Percentiles rank a stretch among this genome's conserved stretches.
Conservation (phyloP, 2,797 vertebrate genomes). For the Thripadectes ignobilis region DNA sequence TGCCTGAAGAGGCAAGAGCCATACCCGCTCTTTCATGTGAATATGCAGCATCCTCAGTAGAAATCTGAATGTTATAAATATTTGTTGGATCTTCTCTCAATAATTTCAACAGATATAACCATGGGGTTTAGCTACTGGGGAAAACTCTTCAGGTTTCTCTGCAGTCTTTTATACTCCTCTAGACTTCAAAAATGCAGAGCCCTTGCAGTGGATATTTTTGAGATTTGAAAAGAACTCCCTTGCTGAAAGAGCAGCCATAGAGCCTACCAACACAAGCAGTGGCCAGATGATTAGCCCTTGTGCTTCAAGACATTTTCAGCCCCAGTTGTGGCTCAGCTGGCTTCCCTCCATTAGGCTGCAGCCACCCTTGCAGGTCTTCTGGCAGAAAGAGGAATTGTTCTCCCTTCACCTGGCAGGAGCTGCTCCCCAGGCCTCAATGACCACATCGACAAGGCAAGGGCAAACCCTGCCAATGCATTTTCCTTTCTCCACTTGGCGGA, state of each 20-base stretch:
- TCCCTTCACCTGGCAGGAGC: background rate
- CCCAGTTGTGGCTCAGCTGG: background rate
- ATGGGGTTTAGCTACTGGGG: background rate
- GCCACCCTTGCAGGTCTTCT: background rate
- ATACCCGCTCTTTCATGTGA: background rate
- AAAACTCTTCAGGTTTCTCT: background rate
- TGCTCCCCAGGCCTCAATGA: background rate
- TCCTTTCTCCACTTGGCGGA: background rate
- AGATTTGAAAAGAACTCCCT: background rate
- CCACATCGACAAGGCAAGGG: background rate
- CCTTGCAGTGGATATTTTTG: background rate
- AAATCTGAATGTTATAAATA: background rate
- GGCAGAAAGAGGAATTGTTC: background rate
- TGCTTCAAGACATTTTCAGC: background rate
- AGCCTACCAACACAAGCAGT: background rate
- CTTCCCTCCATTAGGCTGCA: background rate
- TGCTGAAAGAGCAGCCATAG: background rate
- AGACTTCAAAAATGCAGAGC: background rate
- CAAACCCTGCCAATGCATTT: background rate
- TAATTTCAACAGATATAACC: background rate
- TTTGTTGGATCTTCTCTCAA: background rate
- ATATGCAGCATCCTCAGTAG: fast-evolving
- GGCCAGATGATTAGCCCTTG: background rate
- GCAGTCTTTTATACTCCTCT: background rate
- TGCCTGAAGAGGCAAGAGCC: background rate